phyloP scores from a whole-genome alignment of 2,888 invertebrate genomes.

The Geotrupes spiniger region DNA sequence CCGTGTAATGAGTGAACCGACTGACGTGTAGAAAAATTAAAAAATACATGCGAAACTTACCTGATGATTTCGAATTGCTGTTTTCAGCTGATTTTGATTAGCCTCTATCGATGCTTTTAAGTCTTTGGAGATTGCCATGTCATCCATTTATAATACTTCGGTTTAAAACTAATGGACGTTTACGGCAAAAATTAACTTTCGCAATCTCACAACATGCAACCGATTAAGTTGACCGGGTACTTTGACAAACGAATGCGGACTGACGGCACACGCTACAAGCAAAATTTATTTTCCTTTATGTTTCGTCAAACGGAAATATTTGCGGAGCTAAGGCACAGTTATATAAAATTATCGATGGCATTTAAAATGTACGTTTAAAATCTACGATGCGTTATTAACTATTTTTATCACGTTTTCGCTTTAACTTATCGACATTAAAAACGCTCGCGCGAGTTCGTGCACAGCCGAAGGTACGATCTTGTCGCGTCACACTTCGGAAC shows the following conservation, averaged over 20 bases:
- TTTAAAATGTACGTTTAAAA: conserved; percentile 1
- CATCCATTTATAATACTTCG: conserved; percentile 33
- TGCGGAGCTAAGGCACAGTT: background rate
- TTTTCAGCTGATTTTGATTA: conserved; percentile 47
- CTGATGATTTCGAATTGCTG: conserved; percentile 50
- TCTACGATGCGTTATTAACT: conserved; percentile 4
- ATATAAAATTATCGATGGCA: background rate
- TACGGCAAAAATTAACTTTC: conserved; percentile 19
- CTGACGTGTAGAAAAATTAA: conserved; percentile 17
- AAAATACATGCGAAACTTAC: conserved; percentile 37
- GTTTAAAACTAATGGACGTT: conserved; percentile 11
- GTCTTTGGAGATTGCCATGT: conserved; percentile 46
- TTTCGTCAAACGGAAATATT: background rate
- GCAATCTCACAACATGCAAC: conserved; percentile 18
- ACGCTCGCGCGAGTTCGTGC: conserved; percentile 14
- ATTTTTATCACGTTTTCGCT: conserved; percentile 10
- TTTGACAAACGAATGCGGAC: conserved; percentile 24
- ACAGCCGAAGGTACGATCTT: conserved; percentile 20
- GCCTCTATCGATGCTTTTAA: conserved; percentile 44
- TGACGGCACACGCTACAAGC: conserved; percentile 35
- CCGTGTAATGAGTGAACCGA: conserved; percentile 8
- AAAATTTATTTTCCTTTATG: conserved; percentile 30
- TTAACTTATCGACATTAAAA: conserved; percentile 18
- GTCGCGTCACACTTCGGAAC: conserved; percentile 7
- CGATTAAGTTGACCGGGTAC: conserved; percentile 16